phyloP scores from a whole-genome alignment of 2,797 vertebrate genomes.

The Microchirus variegatus region DNA sequence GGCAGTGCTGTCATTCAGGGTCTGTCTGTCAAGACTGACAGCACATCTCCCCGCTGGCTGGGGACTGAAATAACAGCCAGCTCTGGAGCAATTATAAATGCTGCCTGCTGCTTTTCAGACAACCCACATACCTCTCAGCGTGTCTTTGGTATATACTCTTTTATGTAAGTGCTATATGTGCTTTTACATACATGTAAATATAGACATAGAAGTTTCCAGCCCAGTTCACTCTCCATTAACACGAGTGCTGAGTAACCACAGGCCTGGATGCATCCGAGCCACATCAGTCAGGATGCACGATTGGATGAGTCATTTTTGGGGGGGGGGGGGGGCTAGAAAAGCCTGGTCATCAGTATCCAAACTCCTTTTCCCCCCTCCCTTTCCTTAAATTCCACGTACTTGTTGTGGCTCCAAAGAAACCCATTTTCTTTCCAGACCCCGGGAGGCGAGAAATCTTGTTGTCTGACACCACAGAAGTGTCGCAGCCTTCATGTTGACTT shows the following conservation, averaged over 20 bases:
- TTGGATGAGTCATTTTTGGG: slow-evolving; percentile 65
- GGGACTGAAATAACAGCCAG: slow-evolving; percentile 63
- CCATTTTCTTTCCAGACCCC: slow-evolving; percentile 29
- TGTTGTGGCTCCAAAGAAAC: slow-evolving; percentile 54
- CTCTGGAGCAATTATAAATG: slow-evolving; percentile 57
- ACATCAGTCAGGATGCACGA: slow-evolving; percentile 65
- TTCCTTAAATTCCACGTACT: slow-evolving; percentile 39
- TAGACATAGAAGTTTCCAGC: slow-evolving; percentile 46
- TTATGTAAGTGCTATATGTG: neutral
- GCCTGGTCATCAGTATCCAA: slow-evolving; percentile 59
- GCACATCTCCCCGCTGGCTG: slow-evolving; percentile 41
- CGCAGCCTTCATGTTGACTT: slow-evolving; percentile 46
- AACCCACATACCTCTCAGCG: slow-evolving; percentile 29
- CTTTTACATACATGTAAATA: slow-evolving; percentile 46
- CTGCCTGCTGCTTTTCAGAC: slow-evolving; percentile 50
- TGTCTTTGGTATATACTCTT: slow-evolving; percentile 12
- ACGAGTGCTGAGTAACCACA: slow-evolving; percentile 48
- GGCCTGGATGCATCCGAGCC: slow-evolving; percentile 57
- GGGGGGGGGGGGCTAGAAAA: slow-evolving; percentile 63
- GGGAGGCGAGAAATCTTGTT: slow-evolving; percentile 15
- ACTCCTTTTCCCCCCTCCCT: slow-evolving; percentile 8
- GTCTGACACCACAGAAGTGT: slow-evolving; percentile 47
- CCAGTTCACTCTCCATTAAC: slow-evolving; percentile 37
- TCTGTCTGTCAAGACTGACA: slow-evolving; percentile 66
- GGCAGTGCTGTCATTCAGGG: slow-evolving; percentile 59